Conservation (phyloP, 2,888 invertebrate genomes). For the Calameuta filiformis region DNA sequence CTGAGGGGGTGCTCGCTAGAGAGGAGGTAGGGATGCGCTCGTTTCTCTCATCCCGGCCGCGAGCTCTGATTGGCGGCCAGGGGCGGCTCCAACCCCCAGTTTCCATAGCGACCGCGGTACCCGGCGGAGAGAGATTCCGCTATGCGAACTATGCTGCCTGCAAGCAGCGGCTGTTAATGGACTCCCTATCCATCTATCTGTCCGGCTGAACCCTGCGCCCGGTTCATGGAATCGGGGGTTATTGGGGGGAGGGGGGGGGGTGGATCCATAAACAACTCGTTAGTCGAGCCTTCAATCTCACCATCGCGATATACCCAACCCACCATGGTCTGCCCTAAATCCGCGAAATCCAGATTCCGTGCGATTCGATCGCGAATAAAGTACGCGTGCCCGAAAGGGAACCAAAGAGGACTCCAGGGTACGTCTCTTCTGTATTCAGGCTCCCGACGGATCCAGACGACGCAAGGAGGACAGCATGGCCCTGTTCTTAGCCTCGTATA, state of each 20-base stretch:
- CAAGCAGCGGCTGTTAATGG: slow-evolving; percentile 53
- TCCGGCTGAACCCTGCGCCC: not conserved
- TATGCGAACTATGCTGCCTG: slow-evolving; percentile 48
- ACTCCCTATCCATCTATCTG: slow-evolving; percentile 37
- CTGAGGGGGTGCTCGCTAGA: slow-evolving; percentile 24
- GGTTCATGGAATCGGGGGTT: slow-evolving; percentile 5
- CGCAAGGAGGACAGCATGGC: not conserved
- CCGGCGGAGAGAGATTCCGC: slow-evolving; percentile 52
- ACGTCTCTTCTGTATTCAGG: not conserved
- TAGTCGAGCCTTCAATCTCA: slow-evolving; percentile 61
- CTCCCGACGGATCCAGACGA: not conserved
- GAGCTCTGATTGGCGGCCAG: slow-evolving; percentile 72
- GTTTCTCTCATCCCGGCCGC: slow-evolving; percentile 51
- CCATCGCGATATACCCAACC: slow-evolving; percentile 20
- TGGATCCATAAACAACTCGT: slow-evolving; percentile 63
- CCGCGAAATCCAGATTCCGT: slow-evolving; percentile 1
- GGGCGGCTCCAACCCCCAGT: slow-evolving; percentile 67
- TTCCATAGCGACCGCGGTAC: slow-evolving; percentile 70
- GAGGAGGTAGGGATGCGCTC: slow-evolving; percentile 39
- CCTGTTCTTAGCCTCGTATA: not conserved
- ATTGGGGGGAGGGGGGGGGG: slow-evolving; percentile 48
- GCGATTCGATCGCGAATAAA: not conserved
- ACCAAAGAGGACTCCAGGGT: not conserved
- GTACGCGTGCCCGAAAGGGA: not conserved
- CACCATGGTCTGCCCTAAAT: slow-evolving; percentile 1